Percentiles rank a stretch among this genome's conserved stretches.
These are phyloP conservation scores for Graptemys geographica DNA, from an alignment of 2,797 vertebrate genomes.

Conservation along the genomic window DNA sequence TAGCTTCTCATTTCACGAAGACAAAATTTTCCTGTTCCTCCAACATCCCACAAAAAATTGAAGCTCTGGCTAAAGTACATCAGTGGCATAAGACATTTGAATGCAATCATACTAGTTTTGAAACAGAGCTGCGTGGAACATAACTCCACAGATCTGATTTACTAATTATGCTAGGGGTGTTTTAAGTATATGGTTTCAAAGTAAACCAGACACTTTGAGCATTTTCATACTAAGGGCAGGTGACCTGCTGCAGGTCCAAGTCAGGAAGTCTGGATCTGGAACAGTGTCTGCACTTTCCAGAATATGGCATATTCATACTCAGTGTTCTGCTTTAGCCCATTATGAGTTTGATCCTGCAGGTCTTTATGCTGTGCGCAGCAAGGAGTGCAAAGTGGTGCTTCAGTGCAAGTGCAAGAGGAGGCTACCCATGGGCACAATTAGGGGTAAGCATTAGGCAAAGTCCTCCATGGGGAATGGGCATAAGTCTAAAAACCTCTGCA, in stretches of 20 bases:
- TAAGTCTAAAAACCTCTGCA: background rate
- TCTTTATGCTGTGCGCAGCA: background rate
- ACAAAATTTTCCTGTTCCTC: constrained; percentile 1
- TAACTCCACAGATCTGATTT: constrained; percentile 34
- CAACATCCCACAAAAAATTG: background rate
- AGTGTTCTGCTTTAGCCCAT: fast-evolving
- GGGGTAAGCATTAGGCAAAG: background rate
- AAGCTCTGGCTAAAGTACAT: constrained; percentile 20
- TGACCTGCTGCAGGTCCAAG: background rate
- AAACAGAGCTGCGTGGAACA: constrained; percentile 32
- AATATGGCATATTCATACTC: background rate
- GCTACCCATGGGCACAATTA: background rate
- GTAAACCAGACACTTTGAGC: background rate
- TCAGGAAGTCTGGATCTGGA: background rate
- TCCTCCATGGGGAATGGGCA: background rate
- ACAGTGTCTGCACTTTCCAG: background rate
- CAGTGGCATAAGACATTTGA: constrained; percentile 6
- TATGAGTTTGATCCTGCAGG: background rate
- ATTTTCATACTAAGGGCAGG: background rate
- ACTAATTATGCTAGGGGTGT: fast-evolving
- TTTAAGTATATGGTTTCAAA: constrained; percentile 47
- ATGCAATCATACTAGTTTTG: constrained; percentile 26
- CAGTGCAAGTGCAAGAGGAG: background rate
- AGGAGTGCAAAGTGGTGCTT: background rate
- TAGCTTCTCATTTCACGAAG: constrained; percentile 14